Percentiles rank a stretch among this genome's conserved stretches.
These are phyloP conservation scores for Pseudolaguvia tuberculata DNA, from an alignment of 2,113 vertebrate genomes.

Conservation along the genomic window DNA sequence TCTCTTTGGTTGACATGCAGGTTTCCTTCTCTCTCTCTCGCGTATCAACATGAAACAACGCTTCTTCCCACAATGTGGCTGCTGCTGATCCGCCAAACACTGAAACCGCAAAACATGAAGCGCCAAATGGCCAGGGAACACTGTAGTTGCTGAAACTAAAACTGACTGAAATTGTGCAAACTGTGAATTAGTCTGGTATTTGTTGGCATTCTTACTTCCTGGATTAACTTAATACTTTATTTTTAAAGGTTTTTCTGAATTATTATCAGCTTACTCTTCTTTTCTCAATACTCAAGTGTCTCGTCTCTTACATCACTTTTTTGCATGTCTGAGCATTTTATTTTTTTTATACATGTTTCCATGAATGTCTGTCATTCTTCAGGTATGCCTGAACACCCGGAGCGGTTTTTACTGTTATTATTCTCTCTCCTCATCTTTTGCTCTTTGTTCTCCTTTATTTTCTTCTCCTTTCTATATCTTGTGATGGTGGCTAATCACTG, in stretches of 20 bases:
- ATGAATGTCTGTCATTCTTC: constrained; percentile 9
- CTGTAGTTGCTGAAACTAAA: too few species aligned
- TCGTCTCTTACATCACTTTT: not conserved
- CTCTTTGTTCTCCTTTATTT: constrained; percentile 52
- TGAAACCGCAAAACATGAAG: too few species aligned
- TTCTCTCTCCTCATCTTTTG: constrained; percentile 36
- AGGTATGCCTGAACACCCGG: not conserved
- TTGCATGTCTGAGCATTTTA: not conserved
- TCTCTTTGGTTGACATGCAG: too few species aligned
- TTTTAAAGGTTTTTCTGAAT: not conserved
- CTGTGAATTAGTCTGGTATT: too few species aligned
- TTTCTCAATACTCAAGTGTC: not conserved
- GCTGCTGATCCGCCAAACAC: too few species aligned
- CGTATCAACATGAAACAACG: too few species aligned
- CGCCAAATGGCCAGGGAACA: too few species aligned
- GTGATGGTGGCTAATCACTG: constrained; percentile 53
- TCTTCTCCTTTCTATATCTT: constrained; percentile 52
- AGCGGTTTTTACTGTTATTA: constrained; percentile 28
- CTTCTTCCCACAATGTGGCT: too few species aligned
- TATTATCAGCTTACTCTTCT: not conserved
- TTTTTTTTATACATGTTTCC: not conserved
- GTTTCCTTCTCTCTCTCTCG: too few species aligned
- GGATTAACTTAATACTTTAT: not conserved
- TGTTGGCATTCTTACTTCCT: too few species aligned
- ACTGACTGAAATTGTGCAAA: too few species aligned